Base-by-base conservation (phyloP, 2,113 vertebrate species). In the Amphilophus citrinellus region DNA sequence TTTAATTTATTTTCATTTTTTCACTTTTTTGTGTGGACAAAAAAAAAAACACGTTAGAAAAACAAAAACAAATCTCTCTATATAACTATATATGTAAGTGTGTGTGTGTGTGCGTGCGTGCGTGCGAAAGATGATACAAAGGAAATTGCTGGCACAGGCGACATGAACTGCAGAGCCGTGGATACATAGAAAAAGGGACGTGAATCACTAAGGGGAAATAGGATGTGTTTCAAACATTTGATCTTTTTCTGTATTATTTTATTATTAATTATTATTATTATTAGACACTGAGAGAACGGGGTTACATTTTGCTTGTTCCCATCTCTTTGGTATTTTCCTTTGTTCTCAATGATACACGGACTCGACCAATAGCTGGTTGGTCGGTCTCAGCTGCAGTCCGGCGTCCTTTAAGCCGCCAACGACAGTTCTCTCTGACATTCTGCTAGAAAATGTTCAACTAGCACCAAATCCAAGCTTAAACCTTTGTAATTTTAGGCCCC, bases 1-100 rank as follows among this genome's bases (percentile, higher is more conserved):
- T 95, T 96, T 95, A 96, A 96, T 96, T 96, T 96, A 96, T 96
- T 94, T 87, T 94, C 87, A 88, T 95, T 94, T 95, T 93, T 94
- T 93, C 92, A 95, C 91, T 91, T 95, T 94, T 71, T 96, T 96
- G 96, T 95, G 95, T 93, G 92, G 76, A 73, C 44, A 73, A 73
- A 71, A 92, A 88, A 94, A 90, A 92, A 94, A 94, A 92, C 35
- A 85, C 20, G 20, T 90, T 80, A 91, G 87, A 93, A 94, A 94
- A 94, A 91, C 87, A 89, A 94, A 95, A 95, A 94, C 92, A 94
- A 94, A 94, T 94, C 92, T 95, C 92, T 95, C 93, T 95, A 93
- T 95, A 94, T 95, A 95, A 95, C 94, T 93, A 95, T 94, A 93
- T 96, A 94, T 94, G 92, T 96, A 95, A 88, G 94, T 91, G 94